A percentile compares a stretch with the other conserved stretches of the same genome.
These are phyloP conservation scores for Acanthaster planci DNA, from an alignment of 35 echinoderm and acorn worm species.

Conservation along the genomic window DNA sequence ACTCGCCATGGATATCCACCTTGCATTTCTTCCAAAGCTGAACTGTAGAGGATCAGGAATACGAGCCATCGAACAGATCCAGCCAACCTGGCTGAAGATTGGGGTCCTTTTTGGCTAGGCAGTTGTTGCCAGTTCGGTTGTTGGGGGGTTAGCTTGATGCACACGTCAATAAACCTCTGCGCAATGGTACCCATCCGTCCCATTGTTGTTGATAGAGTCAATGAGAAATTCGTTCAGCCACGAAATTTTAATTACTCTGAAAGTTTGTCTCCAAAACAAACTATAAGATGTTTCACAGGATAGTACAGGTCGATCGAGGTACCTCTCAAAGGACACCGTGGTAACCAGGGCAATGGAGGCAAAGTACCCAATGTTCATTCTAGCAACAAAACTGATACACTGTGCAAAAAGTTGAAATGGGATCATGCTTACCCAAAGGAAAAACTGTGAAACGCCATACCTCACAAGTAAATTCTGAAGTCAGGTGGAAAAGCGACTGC, in stretches of 20 bases:
- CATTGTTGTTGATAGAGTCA: too few species aligned
- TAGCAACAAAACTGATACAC: background rate
- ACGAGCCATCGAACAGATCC: background rate
- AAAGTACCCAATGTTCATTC: conserved; percentile 22
- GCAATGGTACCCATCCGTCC: too few species aligned
- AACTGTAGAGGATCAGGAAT: background rate
- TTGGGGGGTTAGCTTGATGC: too few species aligned
- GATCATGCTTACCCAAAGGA: background rate
- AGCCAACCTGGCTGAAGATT: background rate
- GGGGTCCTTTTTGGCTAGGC: too few species aligned
- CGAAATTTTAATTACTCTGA: too few species aligned
- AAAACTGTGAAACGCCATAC: background rate
- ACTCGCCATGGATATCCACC: background rate
- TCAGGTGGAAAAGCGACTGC: background rate
- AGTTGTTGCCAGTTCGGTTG: too few species aligned
- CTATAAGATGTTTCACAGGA: background rate
- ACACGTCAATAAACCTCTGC: too few species aligned
- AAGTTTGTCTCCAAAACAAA: too few species aligned
- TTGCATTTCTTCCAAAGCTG: background rate
- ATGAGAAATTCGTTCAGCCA: too few species aligned
- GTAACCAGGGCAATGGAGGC: background rate
- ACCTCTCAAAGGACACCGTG: conserved; percentile 20
- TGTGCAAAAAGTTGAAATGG: background rate
- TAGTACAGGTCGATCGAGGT: conserved; percentile 22
- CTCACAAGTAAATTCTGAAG: background rate